Conservation (phyloP, 1,140 invertebrate genomes). For the Pararge aegeria region DNA sequence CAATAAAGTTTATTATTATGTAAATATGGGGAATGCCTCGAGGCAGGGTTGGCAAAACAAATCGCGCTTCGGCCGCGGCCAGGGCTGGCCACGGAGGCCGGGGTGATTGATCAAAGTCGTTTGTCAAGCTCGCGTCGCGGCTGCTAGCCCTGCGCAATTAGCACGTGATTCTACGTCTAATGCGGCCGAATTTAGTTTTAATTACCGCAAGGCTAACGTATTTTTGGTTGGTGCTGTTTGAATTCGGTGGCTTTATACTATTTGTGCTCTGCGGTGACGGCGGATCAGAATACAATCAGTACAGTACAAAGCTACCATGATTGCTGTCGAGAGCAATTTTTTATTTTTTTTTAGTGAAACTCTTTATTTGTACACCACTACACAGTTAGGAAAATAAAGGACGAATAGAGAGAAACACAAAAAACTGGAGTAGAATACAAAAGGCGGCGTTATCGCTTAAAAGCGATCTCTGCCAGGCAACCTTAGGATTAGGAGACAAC, state of each 20-base stretch:
- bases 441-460: too few relatives aligned
- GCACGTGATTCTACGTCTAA: constrained; percentile 69
- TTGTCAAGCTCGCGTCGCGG: constrained; percentile 63
- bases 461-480: too few relatives aligned
- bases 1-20: constrained; percentile 5
- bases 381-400: too few relatives aligned
- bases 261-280: neutral
- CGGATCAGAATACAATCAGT: too few relatives aligned
- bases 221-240: constrained; percentile 7
- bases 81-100: constrained; percentile 40
- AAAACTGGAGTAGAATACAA: too few relatives aligned
- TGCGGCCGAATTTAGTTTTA: constrained; percentile 64
- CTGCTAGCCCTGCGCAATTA: constrained; percentile 61
- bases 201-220: constrained; percentile 36
- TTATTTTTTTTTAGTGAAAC: too few relatives aligned
- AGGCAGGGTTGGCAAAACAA: constrained; percentile 59
- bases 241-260: constrained; percentile 6
- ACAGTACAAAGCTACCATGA: too few relatives aligned
- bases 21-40: constrained; percentile 27
- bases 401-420: too few relatives aligned
- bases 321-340: too few relatives aligned
- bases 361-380: too few relatives aligned
- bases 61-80: constrained; percentile 52
- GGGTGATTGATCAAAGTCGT: constrained; percentile 73
- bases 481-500: too few relatives aligned